Conservation (phyloP, 2,113 vertebrate species). For the Canis aureus region DNA sequence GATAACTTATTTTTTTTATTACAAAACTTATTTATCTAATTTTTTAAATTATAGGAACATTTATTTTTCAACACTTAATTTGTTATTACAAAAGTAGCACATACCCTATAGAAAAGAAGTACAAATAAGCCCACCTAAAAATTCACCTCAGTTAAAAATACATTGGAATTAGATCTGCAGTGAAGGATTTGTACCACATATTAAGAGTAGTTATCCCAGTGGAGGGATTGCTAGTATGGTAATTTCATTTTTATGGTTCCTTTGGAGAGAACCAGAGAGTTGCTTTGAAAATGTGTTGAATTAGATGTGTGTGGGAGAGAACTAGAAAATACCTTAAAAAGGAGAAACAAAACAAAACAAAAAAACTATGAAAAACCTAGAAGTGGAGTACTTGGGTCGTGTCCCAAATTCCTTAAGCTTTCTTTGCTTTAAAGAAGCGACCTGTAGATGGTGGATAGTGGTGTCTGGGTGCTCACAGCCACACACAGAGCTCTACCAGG, state of each 20-base stretch:
- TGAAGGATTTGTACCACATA: neutral
- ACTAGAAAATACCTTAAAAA: conserved; percentile 46
- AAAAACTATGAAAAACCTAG: neutral
- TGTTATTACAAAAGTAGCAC: neutral
- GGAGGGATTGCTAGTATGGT: neutral
- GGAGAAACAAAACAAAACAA: neutral
- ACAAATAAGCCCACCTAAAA: neutral
- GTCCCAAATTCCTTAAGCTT: neutral
- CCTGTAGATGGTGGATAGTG: too few species aligned
- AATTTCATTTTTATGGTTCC: conserved; percentile 64
- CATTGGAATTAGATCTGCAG: neutral
- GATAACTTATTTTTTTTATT: neutral
- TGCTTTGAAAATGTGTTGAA: conserved; percentile 24
- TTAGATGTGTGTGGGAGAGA: neutral
- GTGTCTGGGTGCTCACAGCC: accelerated
- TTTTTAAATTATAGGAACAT: conserved; percentile 21
- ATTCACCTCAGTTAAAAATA: conserved; percentile 49
- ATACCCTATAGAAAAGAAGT: neutral
- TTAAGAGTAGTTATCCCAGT: neutral
- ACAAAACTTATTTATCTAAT: neutral
- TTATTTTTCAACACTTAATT: neutral
- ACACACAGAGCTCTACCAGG: neutral
- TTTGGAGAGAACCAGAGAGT: conserved; percentile 9
- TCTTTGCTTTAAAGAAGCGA: neutral
- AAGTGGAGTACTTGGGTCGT: neutral